A percentile compares a stretch with the other conserved stretches of the same genome.
phyloP scores from a whole-genome alignment of 2,113 vertebrate genomes.

The Gambusia holbrooki region DNA sequence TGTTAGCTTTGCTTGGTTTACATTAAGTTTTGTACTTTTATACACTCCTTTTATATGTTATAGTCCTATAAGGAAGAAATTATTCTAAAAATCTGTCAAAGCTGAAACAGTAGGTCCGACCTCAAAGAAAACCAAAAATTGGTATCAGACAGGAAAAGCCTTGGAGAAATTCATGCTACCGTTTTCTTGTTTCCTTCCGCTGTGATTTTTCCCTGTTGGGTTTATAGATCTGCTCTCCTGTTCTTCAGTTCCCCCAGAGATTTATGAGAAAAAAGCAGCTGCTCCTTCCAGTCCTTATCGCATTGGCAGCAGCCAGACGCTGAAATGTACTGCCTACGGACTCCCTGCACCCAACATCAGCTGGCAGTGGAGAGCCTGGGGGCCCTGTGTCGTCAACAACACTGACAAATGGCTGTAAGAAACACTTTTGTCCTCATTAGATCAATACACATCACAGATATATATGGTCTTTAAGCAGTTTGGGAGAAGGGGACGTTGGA shows the following conservation, averaged over 20 bases:
- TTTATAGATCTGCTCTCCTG: slow-evolving; percentile 11
- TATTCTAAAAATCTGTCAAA: neutral
- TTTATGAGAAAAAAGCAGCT: slow-evolving; percentile 94
- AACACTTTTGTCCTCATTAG: neutral
- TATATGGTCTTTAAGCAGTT: slow-evolving; percentile 4
- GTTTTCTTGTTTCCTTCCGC: neutral
- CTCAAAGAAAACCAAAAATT: neutral
- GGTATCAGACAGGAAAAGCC: too few species aligned
- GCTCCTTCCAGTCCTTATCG: slow-evolving; percentile 89
- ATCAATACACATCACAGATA: slow-evolving; percentile 1
- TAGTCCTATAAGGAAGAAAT: neutral
- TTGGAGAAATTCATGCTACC: neutral
- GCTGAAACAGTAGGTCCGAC: neutral
- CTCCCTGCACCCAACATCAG: slow-evolving; percentile 85
- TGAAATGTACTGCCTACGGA: slow-evolving; percentile 92
- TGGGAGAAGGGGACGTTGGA: slow-evolving; percentile 17
- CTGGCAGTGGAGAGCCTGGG: slow-evolving; percentile 97
- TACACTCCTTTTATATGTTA: neutral
- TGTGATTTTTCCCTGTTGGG: neutral
- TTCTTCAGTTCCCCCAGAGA: slow-evolving; percentile 87
- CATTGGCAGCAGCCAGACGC: slow-evolving; percentile 88
- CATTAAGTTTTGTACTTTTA: neutral
- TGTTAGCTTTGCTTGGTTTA: neutral
- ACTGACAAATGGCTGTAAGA: slow-evolving; percentile 85
- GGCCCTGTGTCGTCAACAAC: slow-evolving; percentile 87